phyloP scores from a whole-genome alignment of 1,140 invertebrate species.

The Drosophila prosaltans region DNA sequence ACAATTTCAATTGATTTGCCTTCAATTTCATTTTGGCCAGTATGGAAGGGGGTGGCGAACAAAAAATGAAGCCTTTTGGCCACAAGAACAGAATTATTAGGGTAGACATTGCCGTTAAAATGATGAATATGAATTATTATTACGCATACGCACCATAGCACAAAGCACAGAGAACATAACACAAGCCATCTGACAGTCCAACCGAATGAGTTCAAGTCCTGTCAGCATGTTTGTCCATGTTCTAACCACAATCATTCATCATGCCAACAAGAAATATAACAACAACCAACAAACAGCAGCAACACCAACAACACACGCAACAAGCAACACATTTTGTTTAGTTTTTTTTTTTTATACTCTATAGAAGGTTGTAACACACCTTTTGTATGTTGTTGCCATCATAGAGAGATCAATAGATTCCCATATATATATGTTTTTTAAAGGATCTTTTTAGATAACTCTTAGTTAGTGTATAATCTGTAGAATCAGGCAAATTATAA shows the following conservation, averaged over 20 bases:
- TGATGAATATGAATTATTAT: slow-evolving; percentile 75
- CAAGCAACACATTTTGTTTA: slow-evolving; percentile 50
- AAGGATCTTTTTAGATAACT: too few relatives aligned
- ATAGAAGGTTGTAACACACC: too few relatives aligned
- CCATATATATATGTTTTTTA: too few relatives aligned
- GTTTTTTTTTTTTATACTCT: slow-evolving; percentile 21
- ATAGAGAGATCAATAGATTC: too few relatives aligned
- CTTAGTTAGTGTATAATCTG: too few relatives aligned
- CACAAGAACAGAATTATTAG: slow-evolving; percentile 21
- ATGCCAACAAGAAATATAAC: slow-evolving; percentile 35
- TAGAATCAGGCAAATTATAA: too few relatives aligned
- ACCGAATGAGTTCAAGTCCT: slow-evolving; percentile 32
- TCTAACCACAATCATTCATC: slow-evolving; percentile 75
- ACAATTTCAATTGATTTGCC: slow-evolving; percentile 78
- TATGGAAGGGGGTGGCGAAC: slow-evolving; percentile 17
- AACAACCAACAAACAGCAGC: slow-evolving; percentile 25
- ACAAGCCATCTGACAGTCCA: slow-evolving; percentile 26
- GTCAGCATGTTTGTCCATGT: slow-evolving; percentile 60
- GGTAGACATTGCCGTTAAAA: slow-evolving; percentile 54
- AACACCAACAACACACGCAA: slow-evolving; percentile 25
- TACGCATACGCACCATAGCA: slow-evolving; percentile 67
- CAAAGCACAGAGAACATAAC: slow-evolving; percentile 29
- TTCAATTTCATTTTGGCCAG: slow-evolving; percentile 69
- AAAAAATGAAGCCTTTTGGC: slow-evolving; percentile 36
- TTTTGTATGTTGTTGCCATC: too few relatives aligned